These are phyloP conservation scores for Halictus rubicundus DNA, from an alignment of 1,140 invertebrate genomes.

Conservation along the genomic window DNA sequence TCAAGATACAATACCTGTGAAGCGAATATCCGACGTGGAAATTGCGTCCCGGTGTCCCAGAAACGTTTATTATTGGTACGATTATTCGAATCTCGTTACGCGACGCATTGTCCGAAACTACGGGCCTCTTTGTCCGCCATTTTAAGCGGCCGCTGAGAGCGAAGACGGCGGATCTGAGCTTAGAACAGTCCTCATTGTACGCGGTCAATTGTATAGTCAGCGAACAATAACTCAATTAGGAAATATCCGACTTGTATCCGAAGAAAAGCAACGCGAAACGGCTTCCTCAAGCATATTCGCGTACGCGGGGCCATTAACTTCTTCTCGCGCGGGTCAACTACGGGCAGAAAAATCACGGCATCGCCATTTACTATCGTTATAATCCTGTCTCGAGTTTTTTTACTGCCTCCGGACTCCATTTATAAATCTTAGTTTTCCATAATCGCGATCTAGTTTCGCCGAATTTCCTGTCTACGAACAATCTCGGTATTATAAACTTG, in stretches of 20 bases:
- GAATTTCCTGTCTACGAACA: too few relatives aligned
- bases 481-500: too few relatives aligned
- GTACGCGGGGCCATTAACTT: background rate
- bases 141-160: background rate
- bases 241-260: background rate
- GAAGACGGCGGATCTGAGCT: background rate
- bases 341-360: too few relatives aligned
- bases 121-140: too few relatives aligned
- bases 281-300: constrained; percentile 7
- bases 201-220: constrained; percentile 11
- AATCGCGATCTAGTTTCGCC: too few relatives aligned
- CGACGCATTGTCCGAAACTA: too few relatives aligned
- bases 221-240: constrained; percentile 33
- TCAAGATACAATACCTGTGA: constrained; percentile 11
- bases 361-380: too few relatives aligned
- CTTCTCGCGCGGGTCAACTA: too few relatives aligned
- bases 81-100: background rate
- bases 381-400: too few relatives aligned
- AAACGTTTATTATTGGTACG: background rate
- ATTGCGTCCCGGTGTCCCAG: background rate
- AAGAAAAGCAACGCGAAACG: background rate
- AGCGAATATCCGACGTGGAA: background rate
- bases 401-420: too few relatives aligned
- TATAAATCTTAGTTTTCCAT: too few relatives aligned
- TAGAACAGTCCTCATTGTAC: background rate